Base-by-base conservation (phyloP, 2,797 vertebrate genomes). In the Pipistrellus pipistrellus region DNA sequence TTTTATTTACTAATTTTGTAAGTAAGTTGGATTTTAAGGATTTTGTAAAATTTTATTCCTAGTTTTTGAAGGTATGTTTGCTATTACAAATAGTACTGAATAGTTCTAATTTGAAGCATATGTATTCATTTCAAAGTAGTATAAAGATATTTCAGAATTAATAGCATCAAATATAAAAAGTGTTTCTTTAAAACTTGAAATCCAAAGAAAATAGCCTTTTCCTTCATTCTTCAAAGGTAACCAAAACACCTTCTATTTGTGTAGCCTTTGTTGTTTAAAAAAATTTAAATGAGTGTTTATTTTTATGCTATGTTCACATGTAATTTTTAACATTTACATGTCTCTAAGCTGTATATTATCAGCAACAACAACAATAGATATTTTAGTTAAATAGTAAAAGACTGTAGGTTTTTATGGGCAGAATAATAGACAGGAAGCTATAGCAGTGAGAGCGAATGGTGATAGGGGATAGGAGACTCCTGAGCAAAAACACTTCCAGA, bases 41-140 rank as follows among this genome's bases (percentile, higher is more conserved):
- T 17, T 92, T 90, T 90, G 38, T 91, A 96, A 98, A 98, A 96
- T 97, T 98, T 98, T 97, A 96, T 78, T 53, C 9, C 68, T 96
- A 72, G 18, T 69, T 96, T 97, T 97, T 95, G 38, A 57, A 32
- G 78, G 85, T 48, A 44, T 72, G 25, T 85, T 73, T 80, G 25
- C 10, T 86, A 4, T 78, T 93, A 87, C 5, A 51, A 77, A 73
- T 85, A 90, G 25, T 90, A 64, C 32, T 53, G 12, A 81, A 55
- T 85, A 80, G 27, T 83, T 72, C 80, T 14, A 51, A 25, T 86
- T 94, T 82, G 53, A 64, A 59, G 27, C 8, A 21, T 89, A 10
- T 68, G 2, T 25, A 14, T 27, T 76, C 11, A 48, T 89, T 90
- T 72, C 73, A 89, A 73, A 84, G 32, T 86, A 72, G 51, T 81